Percentiles rank a stretch among this genome's conserved stretches.
Conservation (phyloP, 2,888 invertebrate species). For the Brachycybe producta region DNA sequence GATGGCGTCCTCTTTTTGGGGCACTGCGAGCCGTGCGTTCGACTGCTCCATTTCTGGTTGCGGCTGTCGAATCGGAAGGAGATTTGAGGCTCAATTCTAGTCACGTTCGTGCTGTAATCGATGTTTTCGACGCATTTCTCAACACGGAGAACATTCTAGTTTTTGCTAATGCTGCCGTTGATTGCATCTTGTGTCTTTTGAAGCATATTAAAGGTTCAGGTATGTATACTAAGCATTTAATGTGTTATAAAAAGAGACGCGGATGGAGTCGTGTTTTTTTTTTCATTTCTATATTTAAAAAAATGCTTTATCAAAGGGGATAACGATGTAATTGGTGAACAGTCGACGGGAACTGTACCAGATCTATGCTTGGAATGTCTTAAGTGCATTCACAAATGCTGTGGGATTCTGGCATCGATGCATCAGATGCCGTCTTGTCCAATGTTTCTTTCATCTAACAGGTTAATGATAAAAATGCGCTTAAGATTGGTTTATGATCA, state of each 20-base stretch:
- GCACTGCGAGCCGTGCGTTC: slow-evolving; percentile 68
- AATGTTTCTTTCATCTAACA: slow-evolving; percentile 74
- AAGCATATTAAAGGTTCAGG: slow-evolving; percentile 58
- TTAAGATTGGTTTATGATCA: too few species aligned
- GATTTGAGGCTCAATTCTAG: slow-evolving; percentile 11
- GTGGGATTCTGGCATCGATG: slow-evolving; percentile 78
- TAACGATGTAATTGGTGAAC: too few species aligned
- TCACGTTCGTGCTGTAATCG: slow-evolving; percentile 40
- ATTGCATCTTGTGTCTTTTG: slow-evolving; percentile 80
- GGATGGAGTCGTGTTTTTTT: neutral
- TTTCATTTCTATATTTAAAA: too few species aligned
- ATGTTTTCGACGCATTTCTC: slow-evolving; percentile 87
- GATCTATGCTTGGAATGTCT: slow-evolving; percentile 62
- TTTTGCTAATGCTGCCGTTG: slow-evolving; percentile 85
- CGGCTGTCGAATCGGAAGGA: neutral
- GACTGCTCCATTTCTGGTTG: slow-evolving; percentile 14
- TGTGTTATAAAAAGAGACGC: too few species aligned
- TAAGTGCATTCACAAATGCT: slow-evolving; percentile 71
- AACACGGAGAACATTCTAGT: slow-evolving; percentile 84
- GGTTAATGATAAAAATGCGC: slow-evolving; percentile 29
- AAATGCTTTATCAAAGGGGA: too few species aligned
- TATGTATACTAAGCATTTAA: slow-evolving; percentile 28
- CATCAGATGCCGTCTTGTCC: slow-evolving; percentile 90
- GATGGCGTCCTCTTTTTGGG: slow-evolving; percentile 91
- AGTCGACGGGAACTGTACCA: neutral